Evolutionary conservation across 2,113 vertebrate species (phyloP), one percentile per base, ranked within the genome.

Genomic region (Hippocampus barbouri): DNA sequence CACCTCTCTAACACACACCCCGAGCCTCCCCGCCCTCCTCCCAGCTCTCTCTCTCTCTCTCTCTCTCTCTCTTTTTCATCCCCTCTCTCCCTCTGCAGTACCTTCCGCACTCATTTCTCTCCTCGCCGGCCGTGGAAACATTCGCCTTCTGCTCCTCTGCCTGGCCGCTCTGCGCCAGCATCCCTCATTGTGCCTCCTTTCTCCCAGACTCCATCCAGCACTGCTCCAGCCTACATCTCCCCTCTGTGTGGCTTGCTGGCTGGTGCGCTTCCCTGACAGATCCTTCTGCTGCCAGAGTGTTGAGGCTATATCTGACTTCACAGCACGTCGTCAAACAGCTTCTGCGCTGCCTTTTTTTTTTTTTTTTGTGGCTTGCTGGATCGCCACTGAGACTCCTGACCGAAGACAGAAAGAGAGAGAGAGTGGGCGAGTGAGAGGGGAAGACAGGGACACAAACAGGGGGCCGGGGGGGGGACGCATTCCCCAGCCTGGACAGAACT

Each of bases 41-140:
- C 67, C 20, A 68, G 66, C 69, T 43, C 69, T 21, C 45, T 64
- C 62, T 45, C 68, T 54, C 71, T 43, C n/a, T n/a, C n/a, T n/a
- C n/a, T n/a, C 54, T 30, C 30, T 60, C 68, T 49, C 63, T 68
- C 62, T 67, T 71, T 38, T 54, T 41, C 70, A 30, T 30, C 30
- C 75, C 71, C 79, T 76, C 87, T 74, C 85, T 76, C 76, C 71
- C 85, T 84, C 87, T 88, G 89, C 89, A 90, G 89, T 87, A 82
- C 67, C 77, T 84, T 75, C 74, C 59, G 51, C 34, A 54, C 73
- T 87, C 86, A 82, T 76, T 89, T 75, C 77, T 84, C 60, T 30
- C 27, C 70, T 74, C 66, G 71, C 84, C 59, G 73, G 70, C 70
- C 67, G 15, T 59, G 71, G 74, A 86, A 75, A 80, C 74, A 43